phyloP scores from a whole-genome alignment of 2,113 vertebrate genomes.

The Cyprinodon brontotheroides region DNA sequence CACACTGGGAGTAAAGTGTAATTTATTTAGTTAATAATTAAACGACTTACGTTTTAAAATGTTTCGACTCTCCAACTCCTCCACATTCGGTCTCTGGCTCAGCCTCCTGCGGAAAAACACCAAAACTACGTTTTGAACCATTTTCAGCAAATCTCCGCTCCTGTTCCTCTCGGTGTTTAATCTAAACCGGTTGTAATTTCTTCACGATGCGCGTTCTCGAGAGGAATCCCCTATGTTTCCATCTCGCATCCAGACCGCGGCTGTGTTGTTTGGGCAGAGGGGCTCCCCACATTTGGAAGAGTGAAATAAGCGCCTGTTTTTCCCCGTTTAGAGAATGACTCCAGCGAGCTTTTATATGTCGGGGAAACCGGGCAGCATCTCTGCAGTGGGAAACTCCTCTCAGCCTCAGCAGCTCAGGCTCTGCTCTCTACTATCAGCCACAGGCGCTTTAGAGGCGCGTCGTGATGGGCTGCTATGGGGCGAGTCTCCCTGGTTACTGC shows the following conservation, averaged over 20 bases:
- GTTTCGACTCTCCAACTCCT: slow-evolving; percentile 96
- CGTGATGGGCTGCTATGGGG: slow-evolving; percentile 62
- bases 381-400: neutral
- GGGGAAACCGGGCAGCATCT: slow-evolving; percentile 17
- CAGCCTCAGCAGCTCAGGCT: slow-evolving; percentile 15
- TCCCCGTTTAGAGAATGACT: slow-evolving; percentile 8
- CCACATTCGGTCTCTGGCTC: slow-evolving; percentile 97
- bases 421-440: slow-evolving; percentile 33
- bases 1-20: neutral
- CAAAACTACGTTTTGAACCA: slow-evolving; percentile 95
- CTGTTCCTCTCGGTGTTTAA: neutral
- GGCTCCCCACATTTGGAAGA: slow-evolving; percentile 77
- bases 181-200: slow-evolving; percentile 51
- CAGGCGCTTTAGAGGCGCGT: slow-evolving; percentile 60
- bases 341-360: slow-evolving; percentile 7
- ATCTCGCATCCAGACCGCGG: slow-evolving; percentile 75
- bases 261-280: slow-evolving; percentile 71
- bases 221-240: slow-evolving; percentile 73
- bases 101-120: slow-evolving; percentile 97
- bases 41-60: slow-evolving; percentile 95
- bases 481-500: slow-evolving; percentile 75
- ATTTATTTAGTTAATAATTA: neutral
- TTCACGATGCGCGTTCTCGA: slow-evolving; percentile 62
- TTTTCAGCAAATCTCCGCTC: slow-evolving; percentile 41
- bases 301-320: slow-evolving; percentile 14